Evolutionary conservation across 1,140 invertebrate species (phyloP), one percentile per base, ranked within the genome.

Genomic region (Caenorhabditis brenneri): DNA sequence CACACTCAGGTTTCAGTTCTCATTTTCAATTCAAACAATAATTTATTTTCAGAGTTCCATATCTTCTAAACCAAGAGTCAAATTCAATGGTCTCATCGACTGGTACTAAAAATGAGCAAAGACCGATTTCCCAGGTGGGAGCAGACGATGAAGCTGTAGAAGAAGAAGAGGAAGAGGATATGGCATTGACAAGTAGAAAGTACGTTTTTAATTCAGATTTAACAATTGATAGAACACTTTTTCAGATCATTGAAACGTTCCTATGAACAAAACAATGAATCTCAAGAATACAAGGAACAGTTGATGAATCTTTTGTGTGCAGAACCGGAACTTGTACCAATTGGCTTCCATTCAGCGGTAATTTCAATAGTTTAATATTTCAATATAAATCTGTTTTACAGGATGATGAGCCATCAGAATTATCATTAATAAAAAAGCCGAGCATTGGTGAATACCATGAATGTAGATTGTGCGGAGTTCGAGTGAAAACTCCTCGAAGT

Each of bases 401-500:
- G 65, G 24, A n/a, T n/a, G 65, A 74, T 24, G 65, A 74, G 12
- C 36, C 65, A 27, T 74, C 65, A 10, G 22, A n/a, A 39, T 74
- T 36, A 24, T 10, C 33, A 42, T 19, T n/a, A 39, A 0, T 3
- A 1, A 74, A 74, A 24, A 39, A 65, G 19, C 4, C 33, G 4
- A 65, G 46, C 22, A 42, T 6, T n/a, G 65, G 65, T 22, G 65
- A 74, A 12, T 74, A 74, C 24, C 65, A 74, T 42, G 36, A 74
- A 24, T 74, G 65, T 74, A 39, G 36, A 46, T 24, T 83, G 2
- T 83, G 82, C 48, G 42, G 48, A 42, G 65, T 65, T 39, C 46
- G 82, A 58, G 82, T 83, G 1, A 83, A 83, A 39, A 48, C 82
- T 7, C 82, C 69, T 36, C 10, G 82, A 60, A 65, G 82, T 31